Evolutionary conservation across 2,797 vertebrate genomes (phyloP), one percentile per base, ranked within the genome.

Genomic region (Uromys caudimaculatus): DNA sequence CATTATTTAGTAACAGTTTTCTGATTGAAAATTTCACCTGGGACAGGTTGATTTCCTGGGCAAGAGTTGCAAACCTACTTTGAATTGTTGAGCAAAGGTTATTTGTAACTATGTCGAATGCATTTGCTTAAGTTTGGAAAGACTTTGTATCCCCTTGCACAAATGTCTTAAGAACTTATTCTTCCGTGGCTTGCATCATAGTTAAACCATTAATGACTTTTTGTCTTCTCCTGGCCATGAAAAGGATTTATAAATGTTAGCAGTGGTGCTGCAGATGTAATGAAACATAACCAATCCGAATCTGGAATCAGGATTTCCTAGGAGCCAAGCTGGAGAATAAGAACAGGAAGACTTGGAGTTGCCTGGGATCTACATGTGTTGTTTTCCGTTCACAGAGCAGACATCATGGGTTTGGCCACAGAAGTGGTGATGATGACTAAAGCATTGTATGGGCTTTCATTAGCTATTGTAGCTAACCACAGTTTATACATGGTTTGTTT

Each of bases 51-150:
- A 95, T 98, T 98, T 67, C 92, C 96, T 93, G 78, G 64, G 77
- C 88, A 93, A 94, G 78, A 95, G 97, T 75, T 84, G 23, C 94
- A 98, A 96, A 95, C 81, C 90, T 97, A 87, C 90, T 97, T 95
- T 93, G 95, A 98, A 93, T 97, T 87, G 83, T 94, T 98, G 93
- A 98, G 90, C 69, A 92, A 94, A 56, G 85, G 97, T 75, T 97
- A 88, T 98, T 98, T 98, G 92, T 97, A 98, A 98, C 98, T 90
- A 97, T 98, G 96, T 97, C 87, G 98, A 73, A 71, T 95, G 93
- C 97, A 93, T 98, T 96, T 96, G 50, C 50, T 89, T 97, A 67
- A 89, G 97, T 98, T 98, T 97, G 38, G 86, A 93, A 98, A 97
- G 91, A 93, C 64, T 97, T 96, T 27, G 58, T 96, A 90, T 94